Evolutionary conservation across 1,140 invertebrate species (phyloP).

Genomic region (Ptiloglossa arizonensis): DNA sequence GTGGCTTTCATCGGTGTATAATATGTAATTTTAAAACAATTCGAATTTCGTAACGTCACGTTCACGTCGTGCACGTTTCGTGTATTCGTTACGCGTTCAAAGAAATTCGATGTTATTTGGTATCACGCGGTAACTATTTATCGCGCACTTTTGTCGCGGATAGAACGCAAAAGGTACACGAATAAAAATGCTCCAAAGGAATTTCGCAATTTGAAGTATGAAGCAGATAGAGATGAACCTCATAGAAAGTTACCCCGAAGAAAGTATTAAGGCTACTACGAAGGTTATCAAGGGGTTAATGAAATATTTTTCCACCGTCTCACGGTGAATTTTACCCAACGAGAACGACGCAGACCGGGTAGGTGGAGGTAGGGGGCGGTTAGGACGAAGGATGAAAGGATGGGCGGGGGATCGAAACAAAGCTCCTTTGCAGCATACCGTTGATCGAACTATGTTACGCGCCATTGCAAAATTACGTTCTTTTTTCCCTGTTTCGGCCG

Average conservation of each 20-base stretch:
- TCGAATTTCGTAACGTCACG: neutral
- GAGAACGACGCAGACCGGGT: neutral
- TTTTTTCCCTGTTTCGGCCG: slow-evolving; percentile 70
- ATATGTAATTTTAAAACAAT: no score
- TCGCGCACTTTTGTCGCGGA: neutral
- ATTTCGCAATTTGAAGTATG: slow-evolving; percentile 33
- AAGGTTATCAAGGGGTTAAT: slow-evolving; percentile 46
- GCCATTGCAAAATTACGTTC: slow-evolving; percentile 72
- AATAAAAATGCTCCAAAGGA: slow-evolving; percentile 25
- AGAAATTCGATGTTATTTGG: slow-evolving; percentile 2
- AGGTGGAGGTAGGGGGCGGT: neutral
- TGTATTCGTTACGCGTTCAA: neutral
- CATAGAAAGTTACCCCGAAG: slow-evolving; percentile 18
- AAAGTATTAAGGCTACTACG: slow-evolving; percentile 24
- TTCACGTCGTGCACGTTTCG: slow-evolving; percentile 3
- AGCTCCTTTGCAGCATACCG: slow-evolving; percentile 11
- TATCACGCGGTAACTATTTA: slow-evolving; percentile 12
- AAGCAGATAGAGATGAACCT: slow-evolving; percentile 28
- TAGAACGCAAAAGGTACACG: neutral
- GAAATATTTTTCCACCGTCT: slow-evolving; percentile 45
- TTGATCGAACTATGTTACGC: slow-evolving; percentile 69
- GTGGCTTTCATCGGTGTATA: no score
- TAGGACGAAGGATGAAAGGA: neutral
- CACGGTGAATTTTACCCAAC: slow-evolving; percentile 23
- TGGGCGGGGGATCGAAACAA: slow-evolving; percentile 9